These are phyloP conservation scores for Neodiprion fabricii DNA, from an alignment of 1,140 invertebrate genomes.

Conservation along the genomic window DNA sequence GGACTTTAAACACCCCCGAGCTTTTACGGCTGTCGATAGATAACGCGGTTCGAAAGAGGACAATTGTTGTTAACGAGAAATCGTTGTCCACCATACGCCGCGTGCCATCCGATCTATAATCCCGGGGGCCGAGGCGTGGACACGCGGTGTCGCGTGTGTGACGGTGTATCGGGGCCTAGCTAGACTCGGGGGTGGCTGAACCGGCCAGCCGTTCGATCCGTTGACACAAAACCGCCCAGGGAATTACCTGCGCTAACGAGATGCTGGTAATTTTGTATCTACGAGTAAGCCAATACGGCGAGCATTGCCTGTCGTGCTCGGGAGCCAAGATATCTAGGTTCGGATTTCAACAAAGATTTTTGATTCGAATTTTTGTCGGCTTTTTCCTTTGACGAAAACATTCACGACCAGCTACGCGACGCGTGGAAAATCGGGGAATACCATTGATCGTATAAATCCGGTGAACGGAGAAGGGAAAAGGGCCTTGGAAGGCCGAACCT, in stretches of 20 bases:
- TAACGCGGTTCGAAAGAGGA: neutral
- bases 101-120: neutral
- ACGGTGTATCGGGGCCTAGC: neutral
- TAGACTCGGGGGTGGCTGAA: neutral
- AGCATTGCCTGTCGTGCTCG: too few relatives aligned
- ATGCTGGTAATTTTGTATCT: neutral
- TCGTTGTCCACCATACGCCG: neutral
- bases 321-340: too few relatives aligned
- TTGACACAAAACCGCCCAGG: neutral
- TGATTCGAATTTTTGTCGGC: too few relatives aligned
- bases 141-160: constrained; percentile 3
- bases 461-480: neutral
- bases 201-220: neutral
- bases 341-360: too few relatives aligned
- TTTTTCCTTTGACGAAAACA: neutral
- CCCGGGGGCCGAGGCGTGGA: neutral
- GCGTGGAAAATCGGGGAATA: neutral
- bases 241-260: neutral
- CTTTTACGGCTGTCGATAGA: neutral
- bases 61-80: constrained; percentile 8
- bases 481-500: too few relatives aligned
- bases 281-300: too few relatives aligned
- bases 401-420: neutral
- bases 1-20: too few relatives aligned
- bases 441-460: neutral